Evolutionary conservation across 2,113 vertebrate genomes (phyloP).

Genomic region (Catharus bicknelli): DNA sequence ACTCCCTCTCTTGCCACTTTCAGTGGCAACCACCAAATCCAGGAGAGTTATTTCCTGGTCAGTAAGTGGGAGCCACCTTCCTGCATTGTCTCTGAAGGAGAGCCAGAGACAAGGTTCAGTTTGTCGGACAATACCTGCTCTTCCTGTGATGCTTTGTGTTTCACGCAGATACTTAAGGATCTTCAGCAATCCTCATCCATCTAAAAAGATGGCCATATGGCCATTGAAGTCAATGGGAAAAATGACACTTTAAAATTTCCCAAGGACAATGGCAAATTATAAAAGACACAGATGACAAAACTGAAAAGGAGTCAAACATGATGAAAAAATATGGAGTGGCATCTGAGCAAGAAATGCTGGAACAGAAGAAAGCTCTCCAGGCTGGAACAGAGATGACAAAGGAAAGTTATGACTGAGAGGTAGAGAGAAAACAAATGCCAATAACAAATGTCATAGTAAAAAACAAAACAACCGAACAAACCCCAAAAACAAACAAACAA

Average conservation of each 20-base stretch:
- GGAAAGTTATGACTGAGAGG: not conserved
- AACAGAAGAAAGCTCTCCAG: not conserved
- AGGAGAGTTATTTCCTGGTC: not conserved
- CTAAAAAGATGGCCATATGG: not conserved
- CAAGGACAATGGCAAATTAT: not conserved
- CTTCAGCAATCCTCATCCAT: not conserved
- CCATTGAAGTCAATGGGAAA: not conserved
- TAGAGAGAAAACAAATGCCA: not conserved
- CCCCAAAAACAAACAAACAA: too few species aligned
- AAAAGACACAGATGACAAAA: not conserved
- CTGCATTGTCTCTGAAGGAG: not conserved
- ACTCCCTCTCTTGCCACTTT: not conserved
- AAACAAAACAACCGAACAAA: not conserved
- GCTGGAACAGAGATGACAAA: not conserved
- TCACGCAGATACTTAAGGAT: not conserved
- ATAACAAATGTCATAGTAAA: not conserved
- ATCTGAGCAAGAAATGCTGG: not conserved
- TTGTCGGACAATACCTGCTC: not conserved
- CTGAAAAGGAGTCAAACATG: not conserved
- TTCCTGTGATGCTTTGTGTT: not conserved
- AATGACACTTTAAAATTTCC: not conserved
- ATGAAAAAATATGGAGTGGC: not conserved
- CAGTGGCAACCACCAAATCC: not conserved
- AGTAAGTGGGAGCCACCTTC: not conserved
- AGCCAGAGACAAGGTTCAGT: not conserved